A percentile compares a stretch with the other conserved stretches of the same genome.
These are phyloP conservation scores for Microchrysa polita DNA, from an alignment of 2,888 invertebrate species.

Conservation along the genomic window DNA sequence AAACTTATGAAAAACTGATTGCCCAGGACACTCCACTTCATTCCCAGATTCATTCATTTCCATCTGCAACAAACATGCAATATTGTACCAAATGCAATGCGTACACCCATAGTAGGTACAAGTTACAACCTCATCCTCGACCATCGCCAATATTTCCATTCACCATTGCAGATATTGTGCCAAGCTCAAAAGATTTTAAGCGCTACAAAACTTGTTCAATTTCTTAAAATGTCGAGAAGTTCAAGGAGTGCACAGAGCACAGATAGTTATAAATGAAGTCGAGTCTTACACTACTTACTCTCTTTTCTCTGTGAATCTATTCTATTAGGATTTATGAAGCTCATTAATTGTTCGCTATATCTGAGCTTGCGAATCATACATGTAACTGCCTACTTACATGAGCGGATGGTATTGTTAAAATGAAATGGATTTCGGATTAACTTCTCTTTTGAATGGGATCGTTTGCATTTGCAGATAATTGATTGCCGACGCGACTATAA, in stretches of 20 bases:
- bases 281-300: neutral
- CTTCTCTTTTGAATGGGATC: constrained; percentile 29
- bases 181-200: neutral
- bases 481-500: constrained; percentile 12
- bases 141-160: neutral
- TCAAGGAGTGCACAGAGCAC: constrained; percentile 2
- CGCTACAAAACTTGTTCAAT: neutral
- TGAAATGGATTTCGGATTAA: constrained; percentile 37
- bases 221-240: constrained; percentile 11
- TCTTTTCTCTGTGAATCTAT: constrained; percentile 29
- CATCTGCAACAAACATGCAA: constrained; percentile 7
- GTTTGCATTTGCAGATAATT: constrained; percentile 23
- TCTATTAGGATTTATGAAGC: constrained; percentile 31
- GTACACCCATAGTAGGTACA: neutral
- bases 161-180: neutral
- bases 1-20: neutral
- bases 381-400: constrained; percentile 22
- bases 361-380: neutral
- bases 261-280: constrained; percentile 1
- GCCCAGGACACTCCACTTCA: neutral
- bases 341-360: constrained; percentile 30
- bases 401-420: constrained; percentile 29
- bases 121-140: too few relatives aligned
- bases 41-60: neutral
- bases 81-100: neutral